Evolutionary conservation across 2,113 vertebrate genomes (phyloP).

Genomic region (Campylorhamphus procurvoides): DNA sequence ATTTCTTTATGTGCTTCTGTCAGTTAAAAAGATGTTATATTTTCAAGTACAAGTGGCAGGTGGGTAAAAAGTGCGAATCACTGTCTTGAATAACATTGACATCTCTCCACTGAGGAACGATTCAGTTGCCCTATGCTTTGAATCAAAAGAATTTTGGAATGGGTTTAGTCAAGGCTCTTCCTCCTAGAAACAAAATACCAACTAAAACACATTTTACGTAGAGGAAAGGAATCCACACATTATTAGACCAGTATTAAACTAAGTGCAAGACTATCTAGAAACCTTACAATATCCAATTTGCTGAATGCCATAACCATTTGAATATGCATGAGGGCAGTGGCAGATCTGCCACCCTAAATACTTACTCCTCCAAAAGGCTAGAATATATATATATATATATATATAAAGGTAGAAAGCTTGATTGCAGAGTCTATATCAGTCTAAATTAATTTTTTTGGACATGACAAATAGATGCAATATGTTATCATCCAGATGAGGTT

Average conservation of each 20-base stretch:
- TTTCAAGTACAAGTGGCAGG: not conserved
- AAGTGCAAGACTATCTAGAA: not conserved
- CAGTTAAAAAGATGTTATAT: not conserved
- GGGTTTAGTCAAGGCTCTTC: not conserved
- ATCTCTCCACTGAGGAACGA: not conserved
- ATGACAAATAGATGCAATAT: not conserved
- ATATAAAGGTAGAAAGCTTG: not conserved
- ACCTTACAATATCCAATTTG: not conserved
- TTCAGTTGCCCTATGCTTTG: not conserved
- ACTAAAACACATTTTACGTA: not conserved
- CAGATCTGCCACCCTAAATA: not conserved
- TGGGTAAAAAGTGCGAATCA: not conserved
- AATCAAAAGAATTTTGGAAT: not conserved
- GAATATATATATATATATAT: not conserved
- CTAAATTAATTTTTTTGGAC: not conserved
- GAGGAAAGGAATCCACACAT: not conserved
- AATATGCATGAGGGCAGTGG: not conserved
- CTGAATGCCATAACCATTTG: rapidly evolving
- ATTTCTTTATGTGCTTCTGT: not conserved
- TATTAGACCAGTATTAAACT: not conserved
- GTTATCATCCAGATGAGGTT: not conserved
- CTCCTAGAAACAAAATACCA: not conserved
- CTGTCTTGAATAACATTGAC: not conserved
- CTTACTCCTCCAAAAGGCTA: not conserved
- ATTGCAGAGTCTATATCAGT: not conserved